Evolutionary conservation across 2,888 invertebrate species (phyloP).

Genomic region (Dermolepida albohirtum): DNA sequence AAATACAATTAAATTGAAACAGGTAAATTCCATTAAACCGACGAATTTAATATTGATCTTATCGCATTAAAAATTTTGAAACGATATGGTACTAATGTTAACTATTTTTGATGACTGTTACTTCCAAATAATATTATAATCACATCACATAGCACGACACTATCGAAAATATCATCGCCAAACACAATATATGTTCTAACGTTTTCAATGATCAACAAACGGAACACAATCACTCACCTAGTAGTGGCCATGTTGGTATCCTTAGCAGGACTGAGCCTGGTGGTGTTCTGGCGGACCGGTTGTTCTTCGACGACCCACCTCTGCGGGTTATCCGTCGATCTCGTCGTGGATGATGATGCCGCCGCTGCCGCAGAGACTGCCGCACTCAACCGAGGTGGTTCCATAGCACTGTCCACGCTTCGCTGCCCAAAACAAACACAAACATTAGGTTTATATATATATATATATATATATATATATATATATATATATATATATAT

Average conservation of each 20-base stretch:
- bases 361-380: slow-evolving; percentile 55
- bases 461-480: too few relatives aligned
- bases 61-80: too few relatives aligned
- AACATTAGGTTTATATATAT: not conserved
- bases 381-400: slow-evolving; percentile 53
- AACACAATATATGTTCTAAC: not conserved
- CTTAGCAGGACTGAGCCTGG: slow-evolving; percentile 66
- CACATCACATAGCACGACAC: too few relatives aligned
- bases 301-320: slow-evolving; percentile 58
- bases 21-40: too few relatives aligned
- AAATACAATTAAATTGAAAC: too few relatives aligned
- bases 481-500: too few relatives aligned
- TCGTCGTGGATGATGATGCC: slow-evolving; percentile 44
- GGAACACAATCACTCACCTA: slow-evolving; percentile 51
- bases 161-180: not conserved
- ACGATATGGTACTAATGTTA: too few relatives aligned
- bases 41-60: too few relatives aligned
- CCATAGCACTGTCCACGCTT: slow-evolving; percentile 64
- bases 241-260: slow-evolving; percentile 61
- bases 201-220: not conserved
- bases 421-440: slow-evolving; percentile 56
- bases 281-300: slow-evolving; percentile 59
- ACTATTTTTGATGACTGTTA: too few relatives aligned
- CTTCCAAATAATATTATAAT: too few relatives aligned
- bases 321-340: slow-evolving; percentile 47